Base-by-base conservation (phyloP, 2,797 vertebrate genomes). In the Poliocrania exsul region DNA sequence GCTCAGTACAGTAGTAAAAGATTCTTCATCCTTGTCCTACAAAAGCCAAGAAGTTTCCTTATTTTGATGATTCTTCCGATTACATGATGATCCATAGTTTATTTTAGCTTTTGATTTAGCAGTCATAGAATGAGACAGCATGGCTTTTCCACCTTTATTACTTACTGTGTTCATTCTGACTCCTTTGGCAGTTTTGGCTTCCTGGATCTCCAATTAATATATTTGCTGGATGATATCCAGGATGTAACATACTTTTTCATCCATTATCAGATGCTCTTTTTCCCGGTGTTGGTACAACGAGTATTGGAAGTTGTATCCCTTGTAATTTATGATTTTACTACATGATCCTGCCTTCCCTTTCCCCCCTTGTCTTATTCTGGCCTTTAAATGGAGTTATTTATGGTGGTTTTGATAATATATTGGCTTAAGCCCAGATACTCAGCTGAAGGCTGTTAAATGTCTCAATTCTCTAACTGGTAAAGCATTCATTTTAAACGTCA, bases 81-180 rank as follows among this genome's bases (percentile, higher is more conserved):
- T 86, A 70, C 8, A 8, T 50, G 53, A 24, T 29, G 37, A 87
- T 93, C 95, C 50, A 35, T 7, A 44, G 38, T 53, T 92, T 60
- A 51, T 75, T 92, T 92, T 79, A 88, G 47, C 21, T 86, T 90
- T 90, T 86, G 58, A 72, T 92, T 84, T 79, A 87, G 56, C 25
- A 67, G 21, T 24, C 2, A 2, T 6, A 62, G 61, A 77, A 72
- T 57, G 51, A 86, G 62, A 46, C 56, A 80, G 31, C 33, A 57
- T 61, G 78, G 24, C 33, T 88, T 90, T 92, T 86, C 47, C n/a
- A 37, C 38, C 82, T 81, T 6, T 49, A 15, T 90, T 84, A 71
- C 19, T 65, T 81, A 37, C 66, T 90, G 38, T 69, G 28, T 28
- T 92, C 6, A 26, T 79, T 86, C 44, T 66, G 47, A 80, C 62